Evolutionary conservation across 2,113 vertebrate genomes (phyloP).

Genomic region (Prunella fulvescens): DNA sequence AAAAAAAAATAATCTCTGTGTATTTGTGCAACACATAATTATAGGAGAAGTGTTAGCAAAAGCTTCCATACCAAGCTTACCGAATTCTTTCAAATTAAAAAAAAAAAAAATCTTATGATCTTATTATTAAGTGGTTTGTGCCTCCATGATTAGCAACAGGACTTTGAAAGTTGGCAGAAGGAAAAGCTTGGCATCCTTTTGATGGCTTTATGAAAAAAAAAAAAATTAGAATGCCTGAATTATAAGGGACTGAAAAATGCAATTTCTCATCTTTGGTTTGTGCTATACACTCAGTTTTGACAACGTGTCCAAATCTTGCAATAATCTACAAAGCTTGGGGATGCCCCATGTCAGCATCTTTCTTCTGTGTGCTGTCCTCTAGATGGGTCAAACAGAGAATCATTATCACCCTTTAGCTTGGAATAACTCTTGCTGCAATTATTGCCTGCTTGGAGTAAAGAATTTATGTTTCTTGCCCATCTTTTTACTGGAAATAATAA

Average conservation of each 20-base stretch:
- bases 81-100: neutral
- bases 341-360: neutral
- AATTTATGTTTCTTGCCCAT: neutral
- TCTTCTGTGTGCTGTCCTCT: neutral
- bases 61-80: neutral
- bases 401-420: neutral
- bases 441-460: neutral
- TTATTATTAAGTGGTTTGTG: neutral
- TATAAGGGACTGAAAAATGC: neutral
- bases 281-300: neutral
- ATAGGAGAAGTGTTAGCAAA: neutral
- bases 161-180: neutral
- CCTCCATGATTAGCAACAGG: neutral
- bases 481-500: neutral
- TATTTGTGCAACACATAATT: neutral
- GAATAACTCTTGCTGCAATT: neutral
- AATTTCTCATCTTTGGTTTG: neutral
- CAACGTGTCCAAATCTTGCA: neutral
- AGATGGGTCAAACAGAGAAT: neutral
- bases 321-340: neutral
- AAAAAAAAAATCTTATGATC: neutral
- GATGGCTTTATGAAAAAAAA: neutral
- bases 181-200: neutral
- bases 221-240: neutral
- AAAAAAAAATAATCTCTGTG: neutral